phyloP scores from a whole-genome alignment of 1,140 invertebrate genomes.

The Papilio helenus region DNA sequence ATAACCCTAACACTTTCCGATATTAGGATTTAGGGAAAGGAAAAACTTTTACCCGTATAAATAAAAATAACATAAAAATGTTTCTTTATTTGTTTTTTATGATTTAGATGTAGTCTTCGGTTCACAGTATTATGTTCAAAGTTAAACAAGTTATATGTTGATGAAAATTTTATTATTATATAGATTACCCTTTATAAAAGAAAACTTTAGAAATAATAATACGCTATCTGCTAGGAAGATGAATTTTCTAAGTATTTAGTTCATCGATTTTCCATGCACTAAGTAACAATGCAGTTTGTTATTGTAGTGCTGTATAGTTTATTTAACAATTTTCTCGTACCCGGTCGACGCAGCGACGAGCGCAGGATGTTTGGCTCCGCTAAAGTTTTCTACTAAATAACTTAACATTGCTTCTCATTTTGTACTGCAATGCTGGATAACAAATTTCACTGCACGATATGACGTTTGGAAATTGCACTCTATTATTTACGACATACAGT shows the following conservation, averaged over 20 bases:
- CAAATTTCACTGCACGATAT: slow-evolving; percentile 14
- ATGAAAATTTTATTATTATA: not conserved
- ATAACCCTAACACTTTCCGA: slow-evolving; percentile 20
- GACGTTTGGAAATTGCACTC: slow-evolving; percentile 13
- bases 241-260: not conserved
- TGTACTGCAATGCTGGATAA: slow-evolving; percentile 22
- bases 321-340: not conserved
- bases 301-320: not conserved
- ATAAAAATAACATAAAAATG: slow-evolving; percentile 17
- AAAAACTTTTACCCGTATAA: not conserved
- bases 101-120: not conserved
- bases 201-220: not conserved
- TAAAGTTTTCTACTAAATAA: slow-evolving; percentile 27
- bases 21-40: slow-evolving; percentile 9
- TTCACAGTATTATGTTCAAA: not conserved
- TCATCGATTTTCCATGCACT: not conserved
- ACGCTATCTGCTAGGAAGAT: not conserved
- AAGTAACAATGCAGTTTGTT: not conserved
- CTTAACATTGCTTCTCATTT: slow-evolving; percentile 25
- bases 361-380: slow-evolving; percentile 14
- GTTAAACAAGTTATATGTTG: not conserved
- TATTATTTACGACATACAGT: slow-evolving; percentile 7
- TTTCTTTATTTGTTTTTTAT: not conserved
- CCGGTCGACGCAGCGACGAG: not conserved
- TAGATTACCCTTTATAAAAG: not conserved